phyloP scores from a whole-genome alignment of 2,113 vertebrate genomes.

The Oxygymnocypris stewartii region DNA sequence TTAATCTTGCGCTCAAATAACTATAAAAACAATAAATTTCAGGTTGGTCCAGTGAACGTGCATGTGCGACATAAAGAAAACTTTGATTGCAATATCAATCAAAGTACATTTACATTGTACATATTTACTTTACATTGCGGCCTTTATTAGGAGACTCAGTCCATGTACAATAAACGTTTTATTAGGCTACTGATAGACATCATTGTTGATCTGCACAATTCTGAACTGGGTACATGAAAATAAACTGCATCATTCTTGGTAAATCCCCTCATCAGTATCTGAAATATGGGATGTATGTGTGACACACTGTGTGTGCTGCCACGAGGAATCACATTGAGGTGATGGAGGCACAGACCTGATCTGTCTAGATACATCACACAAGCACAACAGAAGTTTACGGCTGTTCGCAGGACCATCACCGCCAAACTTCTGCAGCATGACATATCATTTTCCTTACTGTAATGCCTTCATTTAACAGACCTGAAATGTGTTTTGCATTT shows the following conservation, averaged over 20 bases:
- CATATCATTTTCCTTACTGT: conserved; percentile 34
- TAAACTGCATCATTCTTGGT: not conserved
- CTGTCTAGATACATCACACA: conserved; percentile 51
- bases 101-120: too few relatives aligned
- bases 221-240: not conserved
- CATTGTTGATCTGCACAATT: not conserved
- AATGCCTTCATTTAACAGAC: conserved; percentile 4
- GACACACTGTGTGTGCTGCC: conserved; percentile 67
- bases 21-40: not conserved
- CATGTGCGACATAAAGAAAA: not conserved
- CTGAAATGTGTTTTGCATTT: conserved; percentile 8
- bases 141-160: not conserved
- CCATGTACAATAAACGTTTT: not conserved
- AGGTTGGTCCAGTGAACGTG: not conserved
- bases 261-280: conserved; percentile 62
- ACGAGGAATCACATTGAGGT: conserved; percentile 68
- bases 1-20: not conserved
- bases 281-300: conserved; percentile 28
- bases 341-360: conserved; percentile 54
- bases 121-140: too few relatives aligned
- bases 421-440: conserved; percentile 15
- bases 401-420: not conserved
- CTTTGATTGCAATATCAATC: not conserved
- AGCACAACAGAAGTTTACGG: not conserved
- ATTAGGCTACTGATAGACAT: not conserved